Evolutionary conservation across 1,140 invertebrate genomes (phyloP), one percentile per base, ranked within the genome.

Genomic region (Aphelenchoides fujianensis): DNA sequence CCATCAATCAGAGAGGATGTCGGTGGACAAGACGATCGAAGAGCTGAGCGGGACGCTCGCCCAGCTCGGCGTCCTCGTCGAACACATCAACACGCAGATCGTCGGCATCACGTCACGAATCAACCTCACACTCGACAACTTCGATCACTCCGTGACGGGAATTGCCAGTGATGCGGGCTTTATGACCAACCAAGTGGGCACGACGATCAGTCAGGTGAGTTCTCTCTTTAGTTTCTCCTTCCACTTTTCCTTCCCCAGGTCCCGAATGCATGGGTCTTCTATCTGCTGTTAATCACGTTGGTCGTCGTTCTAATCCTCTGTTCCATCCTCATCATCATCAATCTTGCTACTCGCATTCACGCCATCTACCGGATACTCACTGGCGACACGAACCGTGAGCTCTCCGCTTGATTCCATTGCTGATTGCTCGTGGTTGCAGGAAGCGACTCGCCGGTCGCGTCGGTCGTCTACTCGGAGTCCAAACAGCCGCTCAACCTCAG

Each of bases 221-320:
- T n/a, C n/a, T n/a, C n/a, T n/a, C n/a, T n/a, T n/a, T n/a, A n/a
- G n/a, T n/a, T n/a, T n/a, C n/a, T n/a, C n/a, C n/a, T n/a, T n/a
- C n/a, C n/a, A n/a, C n/a, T n/a, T n/a, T n/a, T n/a, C n/a, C n/a
- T n/a, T n/a, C n/a, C n/a, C n/a, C n/a, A n/a, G n/a, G 68, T 80
- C 41, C 79, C 79, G 28, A 78, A 79, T 57, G 64, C 81, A 3
- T 81, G 79, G 79, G 74, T 82, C 27, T 81, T 81, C 72, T 81
- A 81, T 70, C 53, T 82, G 32, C 54, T 81, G 16, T 83, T 81
- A 48, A 77, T 81, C 27, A 81, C 81, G n/a, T 59, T 81, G 12
- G 83, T 81, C 30, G 63, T 80, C 28, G 79, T 81, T n/a, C 73
- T 81, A 28, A 71, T 81, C 37, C 68, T 81, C 34, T 63, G 82